Conservation (phyloP, 2,797 vertebrate species). For the Apogon talboti region DNA sequence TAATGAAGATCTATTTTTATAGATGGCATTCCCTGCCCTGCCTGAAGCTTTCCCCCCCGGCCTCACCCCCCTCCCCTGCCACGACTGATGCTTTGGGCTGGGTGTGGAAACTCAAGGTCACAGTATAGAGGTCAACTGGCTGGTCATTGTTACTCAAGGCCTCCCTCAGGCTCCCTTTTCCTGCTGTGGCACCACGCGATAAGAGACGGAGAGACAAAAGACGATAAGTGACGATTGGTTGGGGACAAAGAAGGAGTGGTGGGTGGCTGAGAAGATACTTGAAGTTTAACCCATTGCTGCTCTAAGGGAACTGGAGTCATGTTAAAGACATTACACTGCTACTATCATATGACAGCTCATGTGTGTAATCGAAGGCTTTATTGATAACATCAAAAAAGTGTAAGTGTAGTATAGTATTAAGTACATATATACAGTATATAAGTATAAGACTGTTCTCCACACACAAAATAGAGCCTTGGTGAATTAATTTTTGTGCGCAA, state of each 20-base stretch:
- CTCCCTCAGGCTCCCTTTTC: conserved; percentile 84
- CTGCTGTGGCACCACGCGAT: conserved; percentile 92
- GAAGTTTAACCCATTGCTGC: conserved; percentile 26
- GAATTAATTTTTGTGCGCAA: conserved; percentile 44
- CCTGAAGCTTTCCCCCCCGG: conserved; percentile 55
- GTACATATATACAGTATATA: conserved; percentile 10
- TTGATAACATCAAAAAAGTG: conserved; percentile 16
- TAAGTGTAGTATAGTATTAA: conserved; percentile 19
- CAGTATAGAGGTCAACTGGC: conserved; percentile 87
- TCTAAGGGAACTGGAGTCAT: conserved; percentile 14
- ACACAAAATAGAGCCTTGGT: conserved; percentile 25
- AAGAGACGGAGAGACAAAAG: conserved; percentile 92
- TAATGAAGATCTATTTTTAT: conserved; percentile 83
- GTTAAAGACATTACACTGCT: conserved; percentile 1
- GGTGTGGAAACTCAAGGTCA: conserved; percentile 92
- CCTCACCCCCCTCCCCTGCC: conserved; percentile 40
- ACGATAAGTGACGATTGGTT: conserved; percentile 88
- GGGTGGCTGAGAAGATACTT: conserved; percentile 23
- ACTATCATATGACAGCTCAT: conserved; percentile 23
- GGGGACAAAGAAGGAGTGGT: conserved; percentile 55
- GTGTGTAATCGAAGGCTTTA: conserved; percentile 10
- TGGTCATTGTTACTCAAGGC: conserved; percentile 91
- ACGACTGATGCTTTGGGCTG: conserved; percentile 75
- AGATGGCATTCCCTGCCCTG: conserved; percentile 80
- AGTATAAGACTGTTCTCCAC: conserved; percentile 19